Base-by-base conservation (phyloP, 2,888 invertebrate genomes). In the Neoitamus cyanurus region DNA sequence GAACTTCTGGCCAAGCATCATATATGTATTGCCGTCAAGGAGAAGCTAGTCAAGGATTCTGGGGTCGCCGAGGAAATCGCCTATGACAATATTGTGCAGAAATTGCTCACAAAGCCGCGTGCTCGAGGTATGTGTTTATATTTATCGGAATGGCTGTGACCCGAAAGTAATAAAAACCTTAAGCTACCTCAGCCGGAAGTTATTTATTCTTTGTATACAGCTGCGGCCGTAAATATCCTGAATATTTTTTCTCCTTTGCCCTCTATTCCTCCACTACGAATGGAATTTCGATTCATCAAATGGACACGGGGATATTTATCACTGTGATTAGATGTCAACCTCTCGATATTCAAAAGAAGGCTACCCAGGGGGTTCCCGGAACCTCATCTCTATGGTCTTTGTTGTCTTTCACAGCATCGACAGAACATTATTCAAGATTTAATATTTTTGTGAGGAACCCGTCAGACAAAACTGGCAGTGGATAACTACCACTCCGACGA, bases 1-100 rank as follows among this genome's bases (percentile, higher is more conserved):
- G 96, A 96, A 84, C 92, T 97, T 58, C 92, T 99, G 83, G 95
- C 95, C 0, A 94, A 95, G 87, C 93, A 96, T 90, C 94, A 95
- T 87, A 96, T 99, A 91, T 99, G 98, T 92, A 97, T 98, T 87
- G 98, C 98, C 0, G 95, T 97, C 83, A 98, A 98, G 89, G 98
- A 98, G 90, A 97, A 97, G 90, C 93, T 99, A 84, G 96, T 97
- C 84, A 98, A 98, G 90, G 98, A 98, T 91, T 98, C 98, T 0
- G 98, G 98, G 15, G 98, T 98, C 1, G 98, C 98, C 0, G 95
- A 95, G 87, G 97, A 97, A 89, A 93, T 93, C 9, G 96, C 96
- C 69, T 98, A 97, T 90, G 97, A 98, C 90, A 95, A 94, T 88
- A 97, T 98, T 88, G 97, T 98, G 0, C 94, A 94, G 87, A 96